These are phyloP conservation scores for Chymomyza amoena DNA, from an alignment of 2,888 invertebrate species.

Conservation along the genomic window DNA sequence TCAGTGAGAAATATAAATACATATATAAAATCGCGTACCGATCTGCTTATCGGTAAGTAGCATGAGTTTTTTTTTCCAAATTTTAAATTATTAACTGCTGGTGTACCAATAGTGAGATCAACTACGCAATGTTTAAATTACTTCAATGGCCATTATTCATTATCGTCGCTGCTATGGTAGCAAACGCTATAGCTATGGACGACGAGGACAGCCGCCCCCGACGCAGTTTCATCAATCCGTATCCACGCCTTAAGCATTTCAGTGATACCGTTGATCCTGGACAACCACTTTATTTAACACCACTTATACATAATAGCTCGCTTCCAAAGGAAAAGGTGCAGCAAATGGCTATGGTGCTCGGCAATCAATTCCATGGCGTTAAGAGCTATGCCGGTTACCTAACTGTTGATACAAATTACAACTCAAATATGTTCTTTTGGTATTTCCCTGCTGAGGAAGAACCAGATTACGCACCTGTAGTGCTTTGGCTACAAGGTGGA, in stretches of 20 bases:
- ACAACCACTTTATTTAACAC: conserved; percentile 79
- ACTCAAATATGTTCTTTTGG: conserved; percentile 95
- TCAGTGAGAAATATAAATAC: background rate
- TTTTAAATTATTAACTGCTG: background rate
- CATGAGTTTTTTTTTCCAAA: background rate
- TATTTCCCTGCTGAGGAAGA: conserved; percentile 87
- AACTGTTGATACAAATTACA: conserved; percentile 87
- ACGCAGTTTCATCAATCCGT: conserved; percentile 77
- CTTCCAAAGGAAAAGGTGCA: conserved; percentile 78
- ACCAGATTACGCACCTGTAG: conserved; percentile 82
- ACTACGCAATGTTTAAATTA: background rate
- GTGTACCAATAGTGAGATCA: background rate
- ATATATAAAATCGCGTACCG: conserved; percentile 3
- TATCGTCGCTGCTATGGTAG: background rate
- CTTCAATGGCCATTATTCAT: conserved; percentile 1
- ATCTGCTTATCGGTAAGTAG: conserved; percentile 28
- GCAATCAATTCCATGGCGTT: conserved; percentile 77
- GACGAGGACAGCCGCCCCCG: conserved; percentile 43
- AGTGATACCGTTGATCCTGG: conserved; percentile 76
- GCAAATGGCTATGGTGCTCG: conserved; percentile 66
- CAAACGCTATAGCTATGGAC: background rate
- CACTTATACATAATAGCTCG: conserved; percentile 72
- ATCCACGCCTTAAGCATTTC: conserved; percentile 72
- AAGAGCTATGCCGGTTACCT: conserved; percentile 84
- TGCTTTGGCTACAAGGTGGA: conserved; percentile 92